Evolutionary conservation across 2,113 vertebrate genomes (phyloP).

Genomic region (Spheniscus mendiculus): DNA sequence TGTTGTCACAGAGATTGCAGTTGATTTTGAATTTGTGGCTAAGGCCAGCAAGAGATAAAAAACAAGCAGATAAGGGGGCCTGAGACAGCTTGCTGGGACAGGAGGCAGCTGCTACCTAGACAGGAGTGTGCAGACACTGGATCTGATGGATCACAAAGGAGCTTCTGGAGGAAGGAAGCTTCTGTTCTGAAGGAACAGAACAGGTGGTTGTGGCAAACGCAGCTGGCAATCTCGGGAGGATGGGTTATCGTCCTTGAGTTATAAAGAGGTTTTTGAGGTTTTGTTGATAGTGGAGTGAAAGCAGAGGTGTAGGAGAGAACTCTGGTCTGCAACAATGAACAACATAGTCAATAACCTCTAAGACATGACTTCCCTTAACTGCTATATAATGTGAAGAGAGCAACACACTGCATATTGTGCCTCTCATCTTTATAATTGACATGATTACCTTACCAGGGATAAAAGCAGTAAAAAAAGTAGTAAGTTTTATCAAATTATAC

Average conservation of each 20-base stretch:
- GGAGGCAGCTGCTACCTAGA: not conserved
- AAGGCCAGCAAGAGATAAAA: not conserved
- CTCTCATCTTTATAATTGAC: not conserved
- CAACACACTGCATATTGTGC: not conserved
- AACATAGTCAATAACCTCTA: not conserved
- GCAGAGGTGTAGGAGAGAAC: not conserved
- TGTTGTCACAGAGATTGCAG: not conserved
- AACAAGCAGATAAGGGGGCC: fast-evolving
- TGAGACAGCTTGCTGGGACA: fast-evolving
- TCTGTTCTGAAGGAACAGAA: not conserved
- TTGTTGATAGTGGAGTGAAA: not conserved
- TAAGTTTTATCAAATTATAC: not conserved
- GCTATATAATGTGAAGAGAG: not conserved
- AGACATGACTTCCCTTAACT: not conserved
- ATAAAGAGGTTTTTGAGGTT: not conserved
- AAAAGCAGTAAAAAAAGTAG: not conserved
- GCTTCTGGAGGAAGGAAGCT: too few relatives aligned
- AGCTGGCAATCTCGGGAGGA: not conserved
- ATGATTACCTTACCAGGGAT: not conserved
- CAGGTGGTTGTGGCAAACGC: not conserved
- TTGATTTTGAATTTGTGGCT: not conserved
- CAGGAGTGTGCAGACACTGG: not conserved
- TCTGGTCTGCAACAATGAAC: not conserved
- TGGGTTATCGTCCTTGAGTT: not conserved
- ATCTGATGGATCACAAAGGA: not conserved